Conservation (phyloP, 2,797 vertebrate species). For the Trematomus bernacchii region DNA sequence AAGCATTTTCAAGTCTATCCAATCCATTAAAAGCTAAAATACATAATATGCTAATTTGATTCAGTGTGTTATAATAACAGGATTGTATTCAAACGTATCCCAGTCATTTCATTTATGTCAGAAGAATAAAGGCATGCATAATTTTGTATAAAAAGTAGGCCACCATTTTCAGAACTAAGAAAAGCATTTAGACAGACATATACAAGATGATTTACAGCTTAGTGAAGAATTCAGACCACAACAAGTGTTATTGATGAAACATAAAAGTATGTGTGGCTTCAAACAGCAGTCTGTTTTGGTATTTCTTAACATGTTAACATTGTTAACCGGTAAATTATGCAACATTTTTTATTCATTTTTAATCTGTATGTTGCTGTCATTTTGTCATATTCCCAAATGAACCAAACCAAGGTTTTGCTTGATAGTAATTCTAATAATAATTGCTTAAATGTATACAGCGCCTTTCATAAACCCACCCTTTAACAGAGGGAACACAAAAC, state of each 20-base stretch:
- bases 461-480: too few species aligned
- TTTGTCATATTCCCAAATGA: background rate
- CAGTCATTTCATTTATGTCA: background rate
- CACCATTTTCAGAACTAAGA: background rate
- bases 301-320: too few species aligned
- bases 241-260: background rate
- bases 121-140: background rate
- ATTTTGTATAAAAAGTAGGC: background rate
- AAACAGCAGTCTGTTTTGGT: background rate
- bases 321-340: conserved; percentile 2
- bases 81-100: background rate
- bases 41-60: background rate
- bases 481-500: too few species aligned
- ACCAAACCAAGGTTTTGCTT: background rate
- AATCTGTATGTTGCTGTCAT: background rate
- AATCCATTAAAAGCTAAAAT: background rate
- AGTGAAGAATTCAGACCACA: background rate
- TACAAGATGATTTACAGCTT: conserved; percentile 8
- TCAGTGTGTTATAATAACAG: background rate
- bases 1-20: conserved; percentile 18
- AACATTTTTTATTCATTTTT: conserved; percentile 1
- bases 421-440: background rate
- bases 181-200: background rate
- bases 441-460: too few species aligned
- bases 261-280: background rate